Evolutionary conservation across 2,797 vertebrate genomes (phyloP), one percentile per base, ranked within the genome.

Genomic region (Rachycentron canadum): DNA sequence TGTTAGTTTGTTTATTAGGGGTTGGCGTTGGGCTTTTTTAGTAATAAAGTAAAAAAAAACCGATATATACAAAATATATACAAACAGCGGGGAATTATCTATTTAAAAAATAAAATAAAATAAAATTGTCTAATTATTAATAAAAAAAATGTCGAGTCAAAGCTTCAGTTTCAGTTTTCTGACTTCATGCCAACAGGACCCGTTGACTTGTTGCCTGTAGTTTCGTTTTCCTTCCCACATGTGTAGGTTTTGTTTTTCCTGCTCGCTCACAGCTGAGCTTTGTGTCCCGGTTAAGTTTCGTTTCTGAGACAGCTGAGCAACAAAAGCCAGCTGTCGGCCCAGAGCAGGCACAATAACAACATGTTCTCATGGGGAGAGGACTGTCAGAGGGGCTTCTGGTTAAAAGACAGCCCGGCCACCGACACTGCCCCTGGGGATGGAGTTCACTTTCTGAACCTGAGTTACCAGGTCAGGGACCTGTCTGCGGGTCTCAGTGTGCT

Each of bases 331-430:
- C 67, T 50, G 61, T 5, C 0, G 0, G 13, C 8, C 5, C 21
- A 1, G 12, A 12, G 1, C 16, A 30, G 63, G 0, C 57, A 40
- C 13, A 8, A 0, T 0, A 5, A 0, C 69, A 17, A 2, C 0
- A 89, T 91, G 87, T 84, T 86, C 21, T 65, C 82, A 0, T 91
- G 87, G 88, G 91, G 91, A 57, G 84, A 89, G 69, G 72, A 85
- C 74, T 49, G 61, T 16, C 49, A 21, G 66, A 14, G 9, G 32
- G 38, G 28, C 1, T 43, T 6, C 17, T 43, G 65, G 11, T 0
- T 69, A 5, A 77, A 17, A 38, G 36, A 25, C 3, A 53, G 45
- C 19, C 7, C 60, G 0, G 3, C 7, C 13, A 5, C 1, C 34
- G 4, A 14, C 8, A 21, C 43, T 8, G 26, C 25, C 1, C 1